Conservation (phyloP, 2,888 invertebrate genomes). For the Onchidella celtica region DNA sequence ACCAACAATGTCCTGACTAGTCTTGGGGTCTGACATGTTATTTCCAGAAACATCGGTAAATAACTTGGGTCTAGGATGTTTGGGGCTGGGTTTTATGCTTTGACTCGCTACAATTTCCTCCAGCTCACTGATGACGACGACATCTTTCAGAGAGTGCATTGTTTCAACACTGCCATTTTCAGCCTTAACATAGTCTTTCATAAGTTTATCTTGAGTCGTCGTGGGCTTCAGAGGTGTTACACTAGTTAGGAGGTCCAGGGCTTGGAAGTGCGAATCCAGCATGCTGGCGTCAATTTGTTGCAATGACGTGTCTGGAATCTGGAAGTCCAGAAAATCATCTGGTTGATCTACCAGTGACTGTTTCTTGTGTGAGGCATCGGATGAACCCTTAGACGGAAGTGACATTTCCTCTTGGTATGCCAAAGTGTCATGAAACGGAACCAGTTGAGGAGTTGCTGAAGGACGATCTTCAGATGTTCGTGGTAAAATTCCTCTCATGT, state of each 20-base stretch:
- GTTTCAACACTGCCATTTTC: not conserved
- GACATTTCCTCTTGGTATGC: not conserved
- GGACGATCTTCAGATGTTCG: not conserved
- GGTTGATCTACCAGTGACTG: not conserved
- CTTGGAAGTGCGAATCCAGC: not conserved
- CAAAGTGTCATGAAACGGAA: not conserved
- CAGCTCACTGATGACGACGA: slow-evolving; percentile 19
- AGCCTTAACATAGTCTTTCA: not conserved
- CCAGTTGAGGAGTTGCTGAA: not conserved
- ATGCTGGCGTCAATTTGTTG: not conserved
- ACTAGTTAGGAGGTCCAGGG: slow-evolving; percentile 2
- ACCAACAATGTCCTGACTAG: not conserved
- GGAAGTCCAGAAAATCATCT: not conserved
- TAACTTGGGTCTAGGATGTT: too few relatives aligned
- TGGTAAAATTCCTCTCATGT: not conserved
- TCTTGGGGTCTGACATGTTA: not conserved
- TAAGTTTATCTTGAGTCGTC: not conserved
- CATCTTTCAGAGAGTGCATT: slow-evolving; percentile 34
- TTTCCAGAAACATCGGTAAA: too few relatives aligned
- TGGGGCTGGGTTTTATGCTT: slow-evolving; percentile 48
- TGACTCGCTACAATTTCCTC: slow-evolving; percentile 44
- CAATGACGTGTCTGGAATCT: not conserved
- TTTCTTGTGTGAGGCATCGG: not conserved
- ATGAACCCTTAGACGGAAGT: not conserved
- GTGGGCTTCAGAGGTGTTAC: not conserved